Percentiles rank a stretch among this genome's conserved stretches.
phyloP scores from a whole-genome alignment of 2,888 invertebrate genomes.

The Cantharis nigra region DNA sequence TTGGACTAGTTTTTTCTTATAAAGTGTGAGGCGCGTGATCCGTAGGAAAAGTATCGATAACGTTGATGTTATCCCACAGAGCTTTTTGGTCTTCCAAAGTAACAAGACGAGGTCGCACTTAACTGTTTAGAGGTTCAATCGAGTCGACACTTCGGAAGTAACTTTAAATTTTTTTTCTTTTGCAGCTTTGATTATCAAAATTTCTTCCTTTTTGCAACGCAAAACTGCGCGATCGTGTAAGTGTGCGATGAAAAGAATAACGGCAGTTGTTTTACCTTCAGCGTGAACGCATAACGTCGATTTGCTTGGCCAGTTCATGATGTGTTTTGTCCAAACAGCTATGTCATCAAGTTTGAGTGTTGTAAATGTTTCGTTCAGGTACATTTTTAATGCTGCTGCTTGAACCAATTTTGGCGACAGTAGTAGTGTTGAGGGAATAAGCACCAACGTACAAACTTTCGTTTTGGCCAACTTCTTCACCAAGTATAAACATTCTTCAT shows the following conservation, averaged over 20 bases:
- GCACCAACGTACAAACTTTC: constrained; percentile 90
- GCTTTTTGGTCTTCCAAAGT: constrained; percentile 91
- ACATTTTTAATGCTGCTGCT: constrained; percentile 95
- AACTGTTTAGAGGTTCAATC: constrained; percentile 72
- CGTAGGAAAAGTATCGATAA: constrained; percentile 97
- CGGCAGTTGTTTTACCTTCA: constrained; percentile 94
- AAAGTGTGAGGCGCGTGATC: constrained; percentile 97
- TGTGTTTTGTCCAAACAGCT: constrained; percentile 90
- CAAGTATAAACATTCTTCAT: constrained; percentile 76
- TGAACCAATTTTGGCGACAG: constrained; percentile 77
- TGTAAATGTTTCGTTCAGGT: constrained; percentile 95
- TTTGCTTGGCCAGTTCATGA: constrained; percentile 90
- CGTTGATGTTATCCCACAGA: constrained; percentile 95
- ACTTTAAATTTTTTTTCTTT: constrained; percentile 90
- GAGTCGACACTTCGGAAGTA: constrained; percentile 91
- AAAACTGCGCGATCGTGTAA: constrained; percentile 85
- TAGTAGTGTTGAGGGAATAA: constrained; percentile 77
- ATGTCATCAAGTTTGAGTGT: constrained; percentile 87
- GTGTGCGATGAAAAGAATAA: constrained; percentile 86
- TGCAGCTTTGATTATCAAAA: constrained; percentile 84
- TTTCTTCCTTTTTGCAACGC: constrained; percentile 95
- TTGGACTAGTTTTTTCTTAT: constrained; percentile 82
- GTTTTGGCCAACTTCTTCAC: constrained; percentile 83
- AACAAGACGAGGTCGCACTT: constrained; percentile 87
- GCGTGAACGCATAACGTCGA: constrained; percentile 95